Evolutionary conservation across 2,888 invertebrate species (phyloP).

Genomic region (Ochropleura leucogaster): DNA sequence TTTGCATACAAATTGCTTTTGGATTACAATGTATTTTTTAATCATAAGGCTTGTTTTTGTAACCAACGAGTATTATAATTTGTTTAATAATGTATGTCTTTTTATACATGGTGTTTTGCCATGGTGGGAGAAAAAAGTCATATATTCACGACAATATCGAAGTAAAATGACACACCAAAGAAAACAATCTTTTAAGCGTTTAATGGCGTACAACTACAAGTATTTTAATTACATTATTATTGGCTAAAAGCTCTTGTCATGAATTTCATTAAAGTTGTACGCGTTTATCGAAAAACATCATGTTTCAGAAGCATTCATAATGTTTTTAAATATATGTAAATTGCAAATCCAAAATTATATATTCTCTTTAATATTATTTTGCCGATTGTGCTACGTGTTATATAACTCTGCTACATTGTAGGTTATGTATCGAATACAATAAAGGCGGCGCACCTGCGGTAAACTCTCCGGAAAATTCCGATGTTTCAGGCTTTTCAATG

Average conservation of each 20-base stretch:
- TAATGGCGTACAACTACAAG: slow-evolving; percentile 22
- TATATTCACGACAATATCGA: slow-evolving; percentile 20
- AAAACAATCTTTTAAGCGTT: slow-evolving; percentile 22
- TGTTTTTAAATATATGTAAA: background rate
- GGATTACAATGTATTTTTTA: slow-evolving; percentile 30
- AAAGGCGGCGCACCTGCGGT: slow-evolving; percentile 35
- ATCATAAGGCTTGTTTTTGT: slow-evolving; percentile 4
- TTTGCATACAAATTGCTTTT: slow-evolving; percentile 34
- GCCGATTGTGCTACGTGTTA: slow-evolving; percentile 11
- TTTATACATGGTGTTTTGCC: background rate
- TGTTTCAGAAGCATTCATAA: background rate
- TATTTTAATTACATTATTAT: slow-evolving; percentile 42
- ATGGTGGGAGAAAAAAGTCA: background rate
- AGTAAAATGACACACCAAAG: slow-evolving; percentile 7
- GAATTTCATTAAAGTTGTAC: background rate
- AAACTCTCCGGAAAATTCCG: slow-evolving; percentile 13
- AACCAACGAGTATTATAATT: background rate
- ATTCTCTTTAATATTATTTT: background rate
- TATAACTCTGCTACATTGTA: slow-evolving; percentile 19
- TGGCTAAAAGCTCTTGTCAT: slow-evolving; percentile 19
- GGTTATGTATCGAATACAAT: slow-evolving; percentile 28
- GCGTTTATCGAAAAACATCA: background rate
- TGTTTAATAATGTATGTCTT: slow-evolving; percentile 2
- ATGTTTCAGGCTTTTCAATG: slow-evolving; percentile 18
- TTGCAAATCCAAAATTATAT: background rate